Evolutionary conservation across 2,888 invertebrate species (phyloP).

Genomic region (Epinotia nisella): DNA sequence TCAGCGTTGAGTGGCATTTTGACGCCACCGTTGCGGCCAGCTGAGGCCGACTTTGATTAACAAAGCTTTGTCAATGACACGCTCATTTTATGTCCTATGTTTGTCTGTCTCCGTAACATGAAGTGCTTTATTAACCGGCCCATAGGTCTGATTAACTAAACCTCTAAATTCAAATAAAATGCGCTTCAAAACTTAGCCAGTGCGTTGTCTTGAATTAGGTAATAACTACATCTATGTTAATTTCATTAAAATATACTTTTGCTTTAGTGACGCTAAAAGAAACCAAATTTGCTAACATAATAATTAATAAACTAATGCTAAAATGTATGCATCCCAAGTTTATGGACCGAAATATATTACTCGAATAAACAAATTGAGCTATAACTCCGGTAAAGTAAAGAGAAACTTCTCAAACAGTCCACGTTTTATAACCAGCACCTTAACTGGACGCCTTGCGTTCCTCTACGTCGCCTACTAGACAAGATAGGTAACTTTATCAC

Average conservation of each 20-base stretch:
- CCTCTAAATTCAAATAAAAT: too few relatives aligned
- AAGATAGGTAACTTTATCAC: too few relatives aligned
- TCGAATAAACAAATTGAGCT: constrained; percentile 30
- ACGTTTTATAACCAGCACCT: neutral
- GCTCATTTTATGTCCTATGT: constrained; percentile 5
- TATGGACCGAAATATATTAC: neutral
- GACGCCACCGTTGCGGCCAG: constrained; percentile 17
- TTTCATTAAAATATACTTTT: neutral
- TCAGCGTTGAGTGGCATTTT: constrained; percentile 19
- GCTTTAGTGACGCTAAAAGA: neutral
- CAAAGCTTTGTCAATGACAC: constrained; percentile 18
- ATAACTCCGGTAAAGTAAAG: constrained; percentile 27
- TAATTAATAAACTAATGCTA: neutral
- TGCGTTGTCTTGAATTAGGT: neutral
- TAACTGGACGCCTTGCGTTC: neutral
- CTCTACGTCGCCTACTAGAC: too few relatives aligned
- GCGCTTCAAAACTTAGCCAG: too few relatives aligned
- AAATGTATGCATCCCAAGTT: neutral
- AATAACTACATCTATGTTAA: neutral
- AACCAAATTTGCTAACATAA: neutral
- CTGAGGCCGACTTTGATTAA: constrained; percentile 20
- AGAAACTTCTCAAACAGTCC: constrained; percentile 17
- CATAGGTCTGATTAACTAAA: neutral
- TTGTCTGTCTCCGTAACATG: neutral
- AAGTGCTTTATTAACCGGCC: neutral